These are phyloP conservation scores for Chrysolina americana DNA, from an alignment of 2,888 invertebrate genomes.

Conservation along the genomic window DNA sequence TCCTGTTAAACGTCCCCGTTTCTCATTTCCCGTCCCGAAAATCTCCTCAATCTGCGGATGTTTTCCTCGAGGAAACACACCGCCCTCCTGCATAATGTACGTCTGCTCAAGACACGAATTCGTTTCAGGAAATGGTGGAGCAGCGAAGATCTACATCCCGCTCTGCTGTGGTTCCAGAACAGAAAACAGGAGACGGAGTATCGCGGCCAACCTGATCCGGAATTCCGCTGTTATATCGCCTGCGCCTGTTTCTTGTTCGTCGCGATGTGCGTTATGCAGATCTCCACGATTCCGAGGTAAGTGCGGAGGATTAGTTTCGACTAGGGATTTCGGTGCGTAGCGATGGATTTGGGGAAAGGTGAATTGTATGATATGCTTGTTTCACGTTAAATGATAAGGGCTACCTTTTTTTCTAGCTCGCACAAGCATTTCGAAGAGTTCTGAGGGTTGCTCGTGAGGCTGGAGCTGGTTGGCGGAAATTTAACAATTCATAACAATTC, in stretches of 20 bases:
- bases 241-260: slow-evolving; percentile 85
- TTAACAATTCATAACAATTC: no score
- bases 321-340: not conserved
- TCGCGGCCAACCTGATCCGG: slow-evolving; percentile 83
- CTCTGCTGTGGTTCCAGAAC: slow-evolving; percentile 87
- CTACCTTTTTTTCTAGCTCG: no score
- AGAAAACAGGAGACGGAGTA: slow-evolving; percentile 84
- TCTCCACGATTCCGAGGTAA: slow-evolving; percentile 85
- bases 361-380: no score
- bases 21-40: not conserved
- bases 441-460: no score
- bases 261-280: slow-evolving; percentile 84
- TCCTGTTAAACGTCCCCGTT: not conserved
- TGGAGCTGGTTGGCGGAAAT: no score
- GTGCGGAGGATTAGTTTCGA: slow-evolving; percentile 51
- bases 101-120: not conserved
- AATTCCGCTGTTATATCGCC: slow-evolving; percentile 88
- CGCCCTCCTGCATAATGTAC: not conserved
- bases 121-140: slow-evolving; percentile 73
- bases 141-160: slow-evolving; percentile 83
- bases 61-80: not conserved
- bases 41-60: not conserved
- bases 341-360: not conserved
- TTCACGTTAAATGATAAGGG: no score
- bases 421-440: no score